Percentiles rank a stretch among this genome's conserved stretches.
phyloP scores from a whole-genome alignment of 2,797 vertebrate species.

The Rhabdophis nuchalis region DNA sequence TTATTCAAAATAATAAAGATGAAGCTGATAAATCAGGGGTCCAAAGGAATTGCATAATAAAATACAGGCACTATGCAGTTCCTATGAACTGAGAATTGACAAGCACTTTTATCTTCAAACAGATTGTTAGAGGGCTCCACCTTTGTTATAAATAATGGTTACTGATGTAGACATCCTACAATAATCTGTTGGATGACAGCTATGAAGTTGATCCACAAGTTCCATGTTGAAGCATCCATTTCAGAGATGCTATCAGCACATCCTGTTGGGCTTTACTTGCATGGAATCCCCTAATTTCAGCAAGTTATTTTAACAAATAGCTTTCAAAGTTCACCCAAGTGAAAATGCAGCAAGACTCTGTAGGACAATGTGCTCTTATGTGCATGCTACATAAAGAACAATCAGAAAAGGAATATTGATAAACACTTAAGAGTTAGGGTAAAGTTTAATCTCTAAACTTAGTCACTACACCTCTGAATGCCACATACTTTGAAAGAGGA shows the following conservation, averaged over 20 bases:
- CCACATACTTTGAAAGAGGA: too few relatives aligned
- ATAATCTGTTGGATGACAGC: fast-evolving
- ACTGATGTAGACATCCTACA: constrained; percentile 54
- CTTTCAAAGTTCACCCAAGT: not conserved
- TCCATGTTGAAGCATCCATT: not conserved
- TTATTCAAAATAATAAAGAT: not conserved
- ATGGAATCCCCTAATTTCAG: not conserved
- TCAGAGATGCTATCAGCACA: not conserved
- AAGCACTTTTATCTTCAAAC: constrained; percentile 37
- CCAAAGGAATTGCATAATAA: not conserved
- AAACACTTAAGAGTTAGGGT: not conserved
- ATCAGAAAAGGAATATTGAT: not conserved
- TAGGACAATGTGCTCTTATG: not conserved
- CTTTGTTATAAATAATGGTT: constrained; percentile 61
- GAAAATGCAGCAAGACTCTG: not conserved
- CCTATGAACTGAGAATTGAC: constrained; percentile 37
- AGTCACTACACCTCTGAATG: not conserved
- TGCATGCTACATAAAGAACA: not conserved
- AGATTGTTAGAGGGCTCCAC: constrained; percentile 13
- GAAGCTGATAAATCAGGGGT: not conserved
- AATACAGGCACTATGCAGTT: not conserved
- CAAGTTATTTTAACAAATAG: not conserved
- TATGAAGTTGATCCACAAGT: not conserved
- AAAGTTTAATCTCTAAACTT: not conserved
- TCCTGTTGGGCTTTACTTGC: not conserved